Conservation (phyloP, 2,797 vertebrate species). For the Pantherophis alleghaniensis region DNA sequence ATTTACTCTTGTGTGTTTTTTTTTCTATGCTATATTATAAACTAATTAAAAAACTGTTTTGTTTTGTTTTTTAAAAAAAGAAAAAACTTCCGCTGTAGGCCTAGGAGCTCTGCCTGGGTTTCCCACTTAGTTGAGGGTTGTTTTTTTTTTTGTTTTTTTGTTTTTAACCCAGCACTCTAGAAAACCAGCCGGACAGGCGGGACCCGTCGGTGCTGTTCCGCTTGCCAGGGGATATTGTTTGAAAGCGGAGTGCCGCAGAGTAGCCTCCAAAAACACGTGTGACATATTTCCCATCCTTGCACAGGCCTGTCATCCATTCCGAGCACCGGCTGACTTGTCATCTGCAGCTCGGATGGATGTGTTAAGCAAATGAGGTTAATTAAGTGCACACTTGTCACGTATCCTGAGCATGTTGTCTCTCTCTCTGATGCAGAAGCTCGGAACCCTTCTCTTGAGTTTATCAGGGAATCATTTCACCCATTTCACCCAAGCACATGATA, state of each 20-base stretch:
- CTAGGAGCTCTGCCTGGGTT: neutral
- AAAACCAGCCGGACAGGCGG: neutral
- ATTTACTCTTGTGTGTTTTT: too few relatives aligned
- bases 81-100: neutral
- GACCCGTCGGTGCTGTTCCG: neutral
- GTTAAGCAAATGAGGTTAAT: slow-evolving; percentile 2
- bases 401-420: neutral
- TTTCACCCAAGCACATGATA: neutral
- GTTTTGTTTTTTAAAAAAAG: too few relatives aligned
- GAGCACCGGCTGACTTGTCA: neutral
- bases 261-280: neutral
- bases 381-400: neutral
- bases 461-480: too few relatives aligned
- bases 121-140: neutral
- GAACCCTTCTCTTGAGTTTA: neutral
- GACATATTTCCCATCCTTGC: neutral
- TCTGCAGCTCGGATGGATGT: neutral
- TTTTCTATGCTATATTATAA: too few relatives aligned
- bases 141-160: neutral
- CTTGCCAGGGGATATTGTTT: neutral
- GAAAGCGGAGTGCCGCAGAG: neutral
- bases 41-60: too few relatives aligned
- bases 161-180: neutral
- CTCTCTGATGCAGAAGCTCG: neutral
- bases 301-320: neutral